Percentiles rank a stretch among this genome's conserved stretches.
These are phyloP conservation scores for Petaurus breviceps DNA, from an alignment of 2,113 vertebrate species.

Conservation along the genomic window DNA sequence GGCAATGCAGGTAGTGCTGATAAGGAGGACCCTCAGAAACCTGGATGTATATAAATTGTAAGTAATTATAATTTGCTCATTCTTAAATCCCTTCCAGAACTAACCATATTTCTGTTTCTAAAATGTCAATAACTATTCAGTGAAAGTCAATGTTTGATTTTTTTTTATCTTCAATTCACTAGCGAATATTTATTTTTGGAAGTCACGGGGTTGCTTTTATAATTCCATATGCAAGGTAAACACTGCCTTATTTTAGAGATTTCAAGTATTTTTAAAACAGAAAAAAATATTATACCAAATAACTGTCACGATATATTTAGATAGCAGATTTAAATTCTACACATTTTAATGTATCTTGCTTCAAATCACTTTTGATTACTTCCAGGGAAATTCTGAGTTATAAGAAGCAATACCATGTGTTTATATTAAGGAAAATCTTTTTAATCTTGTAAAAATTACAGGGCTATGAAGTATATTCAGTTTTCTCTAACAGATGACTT, in stretches of 20 bases:
- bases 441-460: slow-evolving; percentile 78
- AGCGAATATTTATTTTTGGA: slow-evolving; percentile 12
- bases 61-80: background rate
- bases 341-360: slow-evolving; percentile 65
- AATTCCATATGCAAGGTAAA: slow-evolving; percentile 25
- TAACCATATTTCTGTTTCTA: background rate
- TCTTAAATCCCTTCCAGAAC: background rate
- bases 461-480: slow-evolving; percentile 74
- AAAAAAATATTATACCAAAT: background rate
- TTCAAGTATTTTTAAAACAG: background rate
- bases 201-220: background rate
- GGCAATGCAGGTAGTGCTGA: background rate
- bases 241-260: background rate
- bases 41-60: background rate
- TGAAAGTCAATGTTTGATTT: background rate
- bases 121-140: background rate
- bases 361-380: slow-evolving; percentile 71
- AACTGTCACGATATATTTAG: slow-evolving; percentile 37
- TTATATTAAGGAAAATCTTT: slow-evolving; percentile 74
- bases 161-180: background rate
- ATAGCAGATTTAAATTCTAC: slow-evolving; percentile 58
- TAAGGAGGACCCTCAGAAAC: background rate
- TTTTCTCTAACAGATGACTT: slow-evolving; percentile 73
- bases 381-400: slow-evolving; percentile 68
- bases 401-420: slow-evolving; percentile 66